Evolutionary conservation across 2,113 vertebrate species (phyloP).

Genomic region (Pachyramphus minor): DNA sequence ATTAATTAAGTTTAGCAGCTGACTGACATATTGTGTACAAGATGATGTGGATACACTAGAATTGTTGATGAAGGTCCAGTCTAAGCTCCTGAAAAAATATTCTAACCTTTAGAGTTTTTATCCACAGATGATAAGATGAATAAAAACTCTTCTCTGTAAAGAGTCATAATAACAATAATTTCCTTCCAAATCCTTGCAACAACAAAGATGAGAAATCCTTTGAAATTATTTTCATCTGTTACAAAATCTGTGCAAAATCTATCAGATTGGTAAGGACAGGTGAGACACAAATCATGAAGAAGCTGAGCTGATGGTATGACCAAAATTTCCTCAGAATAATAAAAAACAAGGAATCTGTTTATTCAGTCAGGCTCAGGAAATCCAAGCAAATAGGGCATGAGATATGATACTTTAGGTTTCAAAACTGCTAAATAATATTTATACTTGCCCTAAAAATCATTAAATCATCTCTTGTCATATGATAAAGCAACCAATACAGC

Average conservation of each 20-base stretch:
- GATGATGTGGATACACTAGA: background rate
- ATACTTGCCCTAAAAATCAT: background rate
- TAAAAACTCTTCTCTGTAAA: background rate
- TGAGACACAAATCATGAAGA: background rate
- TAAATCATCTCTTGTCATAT: background rate
- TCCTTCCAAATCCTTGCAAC: background rate
- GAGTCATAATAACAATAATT: background rate
- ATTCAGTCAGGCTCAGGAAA: background rate
- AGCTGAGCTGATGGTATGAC: background rate
- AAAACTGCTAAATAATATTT: background rate
- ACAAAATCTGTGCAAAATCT: background rate
- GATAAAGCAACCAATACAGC: background rate
- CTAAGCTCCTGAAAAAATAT: background rate
- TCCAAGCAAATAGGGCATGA: background rate
- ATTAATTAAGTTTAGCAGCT: slow-evolving; percentile 9
- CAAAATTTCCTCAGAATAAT: background rate
- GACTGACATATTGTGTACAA: background rate
- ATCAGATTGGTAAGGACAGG: accelerated
- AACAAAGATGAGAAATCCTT: background rate
- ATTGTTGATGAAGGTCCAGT: background rate
- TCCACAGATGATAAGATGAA: background rate
- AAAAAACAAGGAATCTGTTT: background rate
- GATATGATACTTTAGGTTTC: background rate
- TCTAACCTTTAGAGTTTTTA: background rate
- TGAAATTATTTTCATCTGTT: background rate